Evolutionary conservation across 2,113 vertebrate species (phyloP).

Genomic region (Calypte anna): DNA sequence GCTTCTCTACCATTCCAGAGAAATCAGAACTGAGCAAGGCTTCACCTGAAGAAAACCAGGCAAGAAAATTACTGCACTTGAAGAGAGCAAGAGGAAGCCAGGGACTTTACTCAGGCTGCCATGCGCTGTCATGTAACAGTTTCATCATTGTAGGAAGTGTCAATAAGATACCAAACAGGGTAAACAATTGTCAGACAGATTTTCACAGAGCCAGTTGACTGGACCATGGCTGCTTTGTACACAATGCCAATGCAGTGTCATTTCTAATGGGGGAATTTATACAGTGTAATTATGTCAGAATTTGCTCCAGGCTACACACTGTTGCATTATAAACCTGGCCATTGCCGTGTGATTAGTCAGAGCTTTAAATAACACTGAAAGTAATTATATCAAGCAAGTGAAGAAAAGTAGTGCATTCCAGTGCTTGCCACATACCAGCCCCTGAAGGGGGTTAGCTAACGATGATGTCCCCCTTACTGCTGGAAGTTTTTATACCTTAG

Average conservation of each 20-base stretch:
- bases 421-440: slow-evolving; percentile 21
- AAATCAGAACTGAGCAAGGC: neutral
- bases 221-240: slow-evolving; percentile 65
- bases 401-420: slow-evolving; percentile 57
- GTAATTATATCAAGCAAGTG: slow-evolving; percentile 65
- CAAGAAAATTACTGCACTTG: neutral
- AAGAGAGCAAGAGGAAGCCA: neutral
- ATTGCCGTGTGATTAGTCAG: slow-evolving; percentile 68
- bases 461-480: slow-evolving; percentile 30
- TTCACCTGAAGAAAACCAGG: neutral
- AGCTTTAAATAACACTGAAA: slow-evolving; percentile 70
- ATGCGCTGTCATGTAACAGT: slow-evolving; percentile 25
- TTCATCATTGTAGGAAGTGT: slow-evolving; percentile 52
- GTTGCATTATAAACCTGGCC: slow-evolving; percentile 66
- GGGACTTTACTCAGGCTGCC: neutral
- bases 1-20: neutral
- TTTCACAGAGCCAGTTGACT: slow-evolving; percentile 69
- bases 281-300: slow-evolving; percentile 65
- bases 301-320: slow-evolving; percentile 61
- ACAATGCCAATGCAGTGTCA: slow-evolving; percentile 61
- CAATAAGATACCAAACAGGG: slow-evolving; percentile 61
- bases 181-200: slow-evolving; percentile 72
- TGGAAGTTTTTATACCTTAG: slow-evolving; percentile 35
- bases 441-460: neutral
- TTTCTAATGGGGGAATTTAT: slow-evolving; percentile 72